Conservation (phyloP, 1,140 invertebrate genomes). For the Magallana ariakensis region DNA sequence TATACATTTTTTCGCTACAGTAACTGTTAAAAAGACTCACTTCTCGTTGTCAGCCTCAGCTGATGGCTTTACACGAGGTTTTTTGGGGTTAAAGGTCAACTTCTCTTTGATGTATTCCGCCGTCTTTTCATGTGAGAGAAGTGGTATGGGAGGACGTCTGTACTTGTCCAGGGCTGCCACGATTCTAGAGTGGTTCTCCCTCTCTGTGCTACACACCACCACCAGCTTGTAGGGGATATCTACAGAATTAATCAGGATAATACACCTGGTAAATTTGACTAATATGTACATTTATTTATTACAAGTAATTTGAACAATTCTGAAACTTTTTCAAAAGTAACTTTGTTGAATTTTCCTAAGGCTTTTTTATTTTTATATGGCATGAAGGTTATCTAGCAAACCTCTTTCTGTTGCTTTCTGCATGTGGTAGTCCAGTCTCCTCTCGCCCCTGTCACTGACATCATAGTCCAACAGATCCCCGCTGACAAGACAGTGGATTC, state of each 20-base stretch:
- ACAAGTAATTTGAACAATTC: too few species aligned
- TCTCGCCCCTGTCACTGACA: too few species aligned
- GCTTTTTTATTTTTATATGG: too few species aligned
- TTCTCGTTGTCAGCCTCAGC: constrained; percentile 54
- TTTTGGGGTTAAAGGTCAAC: constrained; percentile 45
- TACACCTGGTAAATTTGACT: too few species aligned
- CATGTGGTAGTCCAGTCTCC: too few species aligned
- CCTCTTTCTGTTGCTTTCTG: constrained; percentile 50
- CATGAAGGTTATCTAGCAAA: not conserved
- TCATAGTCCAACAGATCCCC: too few species aligned
- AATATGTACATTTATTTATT: too few species aligned
- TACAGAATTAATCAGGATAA: not conserved
- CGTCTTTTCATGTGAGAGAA: constrained; percentile 41
- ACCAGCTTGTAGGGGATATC: constrained; percentile 61
- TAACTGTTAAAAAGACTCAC: constrained; percentile 19
- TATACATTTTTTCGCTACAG: too few species aligned
- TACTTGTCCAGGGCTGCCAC: constrained; percentile 69
- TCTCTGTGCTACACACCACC: constrained; percentile 67
- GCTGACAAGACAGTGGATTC: too few species aligned
- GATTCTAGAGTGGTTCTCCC: constrained; percentile 67
- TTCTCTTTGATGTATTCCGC: constrained; percentile 56
- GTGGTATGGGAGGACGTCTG: constrained; percentile 54
- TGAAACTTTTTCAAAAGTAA: too few species aligned
- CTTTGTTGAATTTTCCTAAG: too few species aligned
- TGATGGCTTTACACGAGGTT: constrained; percentile 27